Percentiles rank a stretch among this genome's conserved stretches.
These are phyloP conservation scores for Vanessa atalanta DNA, from an alignment of 1,140 invertebrate species.

Conservation along the genomic window DNA sequence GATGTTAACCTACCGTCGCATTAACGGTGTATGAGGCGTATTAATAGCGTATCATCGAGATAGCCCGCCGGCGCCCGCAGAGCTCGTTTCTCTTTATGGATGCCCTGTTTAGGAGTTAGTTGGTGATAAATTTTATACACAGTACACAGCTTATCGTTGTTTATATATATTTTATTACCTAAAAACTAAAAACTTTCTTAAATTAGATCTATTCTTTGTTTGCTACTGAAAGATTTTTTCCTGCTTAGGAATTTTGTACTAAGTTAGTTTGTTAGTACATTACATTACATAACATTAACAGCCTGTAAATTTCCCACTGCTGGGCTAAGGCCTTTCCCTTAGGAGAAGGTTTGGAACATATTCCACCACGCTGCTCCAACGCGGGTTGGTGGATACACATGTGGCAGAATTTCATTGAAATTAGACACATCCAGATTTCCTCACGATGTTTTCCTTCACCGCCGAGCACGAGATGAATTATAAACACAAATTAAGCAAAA, in stretches of 20 bases:
- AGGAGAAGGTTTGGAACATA: neutral
- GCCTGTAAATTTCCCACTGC: too few relatives aligned
- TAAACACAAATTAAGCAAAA: too few relatives aligned
- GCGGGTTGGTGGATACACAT: neutral
- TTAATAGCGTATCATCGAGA: slow-evolving; percentile 72
- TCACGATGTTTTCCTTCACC: too few relatives aligned
- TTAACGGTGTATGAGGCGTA: slow-evolving; percentile 61
- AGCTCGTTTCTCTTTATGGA: slow-evolving; percentile 53
- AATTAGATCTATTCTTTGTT: slow-evolving; percentile 2
- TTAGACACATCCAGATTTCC: too few relatives aligned
- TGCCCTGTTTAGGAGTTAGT: slow-evolving; percentile 55
- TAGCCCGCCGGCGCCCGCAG: slow-evolving; percentile 50
- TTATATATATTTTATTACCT: slow-evolving; percentile 38
- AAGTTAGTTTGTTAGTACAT: too few relatives aligned
- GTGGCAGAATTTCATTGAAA: too few relatives aligned
- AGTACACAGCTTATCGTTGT: slow-evolving; percentile 54
- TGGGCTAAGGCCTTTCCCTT: too few relatives aligned
- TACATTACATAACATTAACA: too few relatives aligned
- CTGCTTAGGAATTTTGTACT: neutral
- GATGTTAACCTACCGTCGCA: slow-evolving; percentile 48
- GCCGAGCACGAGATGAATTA: too few relatives aligned
- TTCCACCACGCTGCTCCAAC: neutral
- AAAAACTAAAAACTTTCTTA: slow-evolving; percentile 22
- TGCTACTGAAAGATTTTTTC: neutral
- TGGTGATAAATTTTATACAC: slow-evolving; percentile 62